phyloP scores from a whole-genome alignment of 1,140 invertebrate genomes.

The Onthophagus taurus region DNA sequence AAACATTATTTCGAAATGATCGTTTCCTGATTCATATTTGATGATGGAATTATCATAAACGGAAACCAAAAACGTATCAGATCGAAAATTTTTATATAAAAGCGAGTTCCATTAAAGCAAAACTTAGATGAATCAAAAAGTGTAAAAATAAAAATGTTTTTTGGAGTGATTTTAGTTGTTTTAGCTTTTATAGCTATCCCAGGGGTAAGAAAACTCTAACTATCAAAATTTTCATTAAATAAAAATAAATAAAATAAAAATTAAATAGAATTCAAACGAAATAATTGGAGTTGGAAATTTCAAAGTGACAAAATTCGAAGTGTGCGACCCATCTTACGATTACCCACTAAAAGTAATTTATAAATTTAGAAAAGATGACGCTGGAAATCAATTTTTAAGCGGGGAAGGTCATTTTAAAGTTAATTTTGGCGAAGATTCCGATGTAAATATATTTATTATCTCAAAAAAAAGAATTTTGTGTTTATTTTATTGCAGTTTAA shows the following conservation, averaged over 20 bases:
- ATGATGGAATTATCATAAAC: too few species aligned
- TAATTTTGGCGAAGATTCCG: constrained; percentile 2
- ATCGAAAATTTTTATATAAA: too few species aligned
- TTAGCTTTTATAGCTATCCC: neutral
- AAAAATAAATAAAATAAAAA: neutral
- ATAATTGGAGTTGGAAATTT: neutral
- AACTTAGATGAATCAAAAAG: too few species aligned
- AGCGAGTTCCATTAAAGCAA: too few species aligned
- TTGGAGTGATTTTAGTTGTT: neutral
- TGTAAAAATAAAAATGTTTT: too few species aligned
- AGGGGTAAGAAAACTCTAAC: neutral
- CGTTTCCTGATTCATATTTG: too few species aligned
- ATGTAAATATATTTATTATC: neutral
- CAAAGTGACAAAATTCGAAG: constrained; percentile 2
- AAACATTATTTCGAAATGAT: too few species aligned
- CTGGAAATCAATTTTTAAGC: neutral
- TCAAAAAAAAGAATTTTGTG: neutral
- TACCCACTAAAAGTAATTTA: neutral
- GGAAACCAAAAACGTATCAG: too few species aligned
- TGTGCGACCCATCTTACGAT: constrained; percentile 5
- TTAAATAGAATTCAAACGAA: constrained; percentile 1
- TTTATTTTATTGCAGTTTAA: neutral
- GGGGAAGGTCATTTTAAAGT: constrained; percentile 5
- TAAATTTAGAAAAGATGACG: neutral
- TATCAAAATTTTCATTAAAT: neutral